Conservation (phyloP, 2,113 vertebrate genomes). For the Pseudorasbora parva region DNA sequence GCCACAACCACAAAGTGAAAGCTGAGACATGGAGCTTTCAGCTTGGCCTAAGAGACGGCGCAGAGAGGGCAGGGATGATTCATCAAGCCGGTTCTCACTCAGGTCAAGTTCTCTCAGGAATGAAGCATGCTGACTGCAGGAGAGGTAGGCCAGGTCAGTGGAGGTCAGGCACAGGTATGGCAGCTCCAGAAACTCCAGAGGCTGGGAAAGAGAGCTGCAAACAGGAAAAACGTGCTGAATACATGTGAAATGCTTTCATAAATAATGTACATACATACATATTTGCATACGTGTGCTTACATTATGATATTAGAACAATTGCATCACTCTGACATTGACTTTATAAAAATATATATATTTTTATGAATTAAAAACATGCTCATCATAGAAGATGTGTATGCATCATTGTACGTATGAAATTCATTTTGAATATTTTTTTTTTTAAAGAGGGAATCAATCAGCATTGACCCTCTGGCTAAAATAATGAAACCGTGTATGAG, state of each 20-base stretch:
- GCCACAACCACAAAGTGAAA: slow-evolving; percentile 86
- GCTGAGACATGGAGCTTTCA: slow-evolving; percentile 76
- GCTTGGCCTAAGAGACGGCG: slow-evolving; percentile 77
- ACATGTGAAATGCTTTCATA: no score
- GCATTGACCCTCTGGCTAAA: background rate
- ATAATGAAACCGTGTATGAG: background rate
- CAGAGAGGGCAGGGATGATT: slow-evolving; percentile 77
- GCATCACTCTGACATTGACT: background rate
- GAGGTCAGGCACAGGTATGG: slow-evolving; percentile 86
- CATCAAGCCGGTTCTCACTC: slow-evolving; percentile 84
- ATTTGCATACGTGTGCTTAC: no score
- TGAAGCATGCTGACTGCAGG: slow-evolving; percentile 80
- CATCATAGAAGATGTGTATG: background rate
- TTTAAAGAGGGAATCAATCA: no score
- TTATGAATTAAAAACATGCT: background rate
- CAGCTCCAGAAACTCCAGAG: slow-evolving; percentile 86
- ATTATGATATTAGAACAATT: background rate
- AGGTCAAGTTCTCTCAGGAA: slow-evolving; percentile 83
- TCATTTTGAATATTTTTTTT: background rate
- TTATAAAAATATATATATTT: background rate
- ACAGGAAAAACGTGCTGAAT: background rate
- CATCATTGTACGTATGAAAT: background rate
- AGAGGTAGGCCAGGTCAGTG: slow-evolving; percentile 82
- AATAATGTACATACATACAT: no score
- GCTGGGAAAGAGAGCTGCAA: slow-evolving; percentile 79